Base-by-base conservation (phyloP, 1,140 invertebrate species). In the Parapsyche elsis region DNA sequence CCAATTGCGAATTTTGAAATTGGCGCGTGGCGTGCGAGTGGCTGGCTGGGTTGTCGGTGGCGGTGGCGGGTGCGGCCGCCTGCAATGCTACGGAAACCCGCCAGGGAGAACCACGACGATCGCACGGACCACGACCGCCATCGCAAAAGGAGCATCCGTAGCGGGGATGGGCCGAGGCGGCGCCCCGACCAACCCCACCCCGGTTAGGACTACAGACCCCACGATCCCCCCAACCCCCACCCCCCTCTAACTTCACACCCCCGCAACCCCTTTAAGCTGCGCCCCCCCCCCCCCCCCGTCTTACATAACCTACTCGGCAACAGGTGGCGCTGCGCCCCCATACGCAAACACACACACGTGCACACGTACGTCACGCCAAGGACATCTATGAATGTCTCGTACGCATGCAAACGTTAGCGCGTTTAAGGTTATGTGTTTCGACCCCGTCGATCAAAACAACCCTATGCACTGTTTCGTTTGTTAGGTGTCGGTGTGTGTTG, bases 1-100 rank as follows among this genome's bases (percentile, higher is more conserved):
- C 75, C 57, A 64, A 77, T 77, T 64, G 23, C 53, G 53, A 64
- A 64, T 38, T 64, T 64, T 16, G 59, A 64, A 64, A 77, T 64
- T 19, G 57, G 75, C 75, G 75, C 5, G 0, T n/a, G 19, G 49
- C 1, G 75, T 59, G n/a, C 30, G 57, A 19, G 59, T 57, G 57
- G 46, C 16, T 59, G 24, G 57, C 57, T 24, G 75, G 23, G n/a
- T n/a, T n/a, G n/a, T n/a, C 21, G 73, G 26, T 53, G 46, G 16
- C 38, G 71, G 74, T 49, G 49, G 74, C 74, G 45, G 49, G 24
- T 26, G 67, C 67, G 24, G 71, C 71, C 71, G 71, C 38, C 71
- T 77, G 73, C 73, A 57, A 73, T 73, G 71, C 45, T 73, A 38
- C 71, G 71, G 71, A 73, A 2, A 46, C 4, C 38, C 71, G 71